Evolutionary conservation across 2,797 vertebrate genomes (phyloP).

Genomic region (Pterois miles): DNA sequence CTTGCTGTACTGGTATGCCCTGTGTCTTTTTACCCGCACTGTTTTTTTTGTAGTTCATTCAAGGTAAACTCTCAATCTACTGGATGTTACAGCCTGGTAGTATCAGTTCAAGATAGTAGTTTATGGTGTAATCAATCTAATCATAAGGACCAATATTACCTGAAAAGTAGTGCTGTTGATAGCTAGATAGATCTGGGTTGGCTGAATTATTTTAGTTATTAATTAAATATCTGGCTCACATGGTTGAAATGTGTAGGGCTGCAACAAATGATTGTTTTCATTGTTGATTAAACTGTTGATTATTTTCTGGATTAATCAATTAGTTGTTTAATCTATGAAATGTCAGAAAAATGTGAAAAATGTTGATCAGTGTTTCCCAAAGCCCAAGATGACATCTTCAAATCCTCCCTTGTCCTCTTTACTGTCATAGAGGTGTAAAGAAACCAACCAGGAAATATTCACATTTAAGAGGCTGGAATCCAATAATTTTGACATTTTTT

Average conservation of each 20-base stretch:
- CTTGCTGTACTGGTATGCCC: neutral
- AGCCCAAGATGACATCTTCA: too few species aligned
- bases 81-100: neutral
- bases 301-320: too few species aligned
- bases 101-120: neutral
- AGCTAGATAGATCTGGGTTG: neutral
- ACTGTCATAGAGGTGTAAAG: too few species aligned
- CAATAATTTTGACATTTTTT: too few species aligned
- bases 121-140: neutral
- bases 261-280: too few species aligned
- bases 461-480: too few species aligned
- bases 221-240: neutral
- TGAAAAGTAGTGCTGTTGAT: neutral
- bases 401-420: too few species aligned
- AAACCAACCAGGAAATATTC: too few species aligned
- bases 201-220: neutral
- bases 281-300: too few species aligned
- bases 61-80: neutral
- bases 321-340: too few species aligned
- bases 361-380: too few species aligned
- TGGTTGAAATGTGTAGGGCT: neutral
- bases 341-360: too few species aligned
- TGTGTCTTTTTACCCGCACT: neutral
- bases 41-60: neutral
- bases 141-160: neutral